phyloP scores from a whole-genome alignment of 1,140 invertebrate species.

The Philopotamus ludificatus region DNA sequence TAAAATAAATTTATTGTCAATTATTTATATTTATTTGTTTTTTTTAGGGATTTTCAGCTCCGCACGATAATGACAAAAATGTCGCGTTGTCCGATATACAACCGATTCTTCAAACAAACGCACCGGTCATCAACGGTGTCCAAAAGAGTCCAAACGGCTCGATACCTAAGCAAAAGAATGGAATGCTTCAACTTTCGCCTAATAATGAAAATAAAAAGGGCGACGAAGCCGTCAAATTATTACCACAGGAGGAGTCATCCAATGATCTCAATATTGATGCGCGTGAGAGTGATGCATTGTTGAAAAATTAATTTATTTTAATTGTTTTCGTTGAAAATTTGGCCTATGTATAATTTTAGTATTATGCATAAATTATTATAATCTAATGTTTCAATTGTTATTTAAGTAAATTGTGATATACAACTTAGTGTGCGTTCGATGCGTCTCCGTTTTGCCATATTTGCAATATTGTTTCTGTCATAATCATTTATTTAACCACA shows the following conservation, averaged over 20 bases:
- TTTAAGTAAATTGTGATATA: too few relatives aligned
- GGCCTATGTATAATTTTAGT: background rate
- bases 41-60: background rate
- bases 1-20: background rate
- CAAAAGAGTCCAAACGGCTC: slow-evolving; percentile 36
- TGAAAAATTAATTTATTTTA: slow-evolving; percentile 30
- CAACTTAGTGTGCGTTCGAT: too few relatives aligned
- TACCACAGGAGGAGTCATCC: slow-evolving; percentile 27
- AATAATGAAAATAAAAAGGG: slow-evolving; percentile 8
- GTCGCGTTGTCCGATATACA: background rate
- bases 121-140: background rate
- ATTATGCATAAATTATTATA: background rate
- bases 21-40: background rate
- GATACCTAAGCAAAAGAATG: slow-evolving; percentile 15
- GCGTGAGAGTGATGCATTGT: slow-evolving; percentile 37
- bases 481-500: too few relatives aligned
- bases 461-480: too few relatives aligned
- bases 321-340: too few relatives aligned
- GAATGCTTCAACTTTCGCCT: slow-evolving; percentile 14
- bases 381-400: too few relatives aligned
- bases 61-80: background rate
- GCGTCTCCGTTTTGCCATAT: too few relatives aligned
- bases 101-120: background rate
- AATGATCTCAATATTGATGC: slow-evolving; percentile 34
- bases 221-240: slow-evolving; percentile 22